Percentiles rank a stretch among this genome's conserved stretches.
Evolutionary conservation across 2,113 vertebrate genomes (phyloP).

Genomic region (Furnarius figulus): DNA sequence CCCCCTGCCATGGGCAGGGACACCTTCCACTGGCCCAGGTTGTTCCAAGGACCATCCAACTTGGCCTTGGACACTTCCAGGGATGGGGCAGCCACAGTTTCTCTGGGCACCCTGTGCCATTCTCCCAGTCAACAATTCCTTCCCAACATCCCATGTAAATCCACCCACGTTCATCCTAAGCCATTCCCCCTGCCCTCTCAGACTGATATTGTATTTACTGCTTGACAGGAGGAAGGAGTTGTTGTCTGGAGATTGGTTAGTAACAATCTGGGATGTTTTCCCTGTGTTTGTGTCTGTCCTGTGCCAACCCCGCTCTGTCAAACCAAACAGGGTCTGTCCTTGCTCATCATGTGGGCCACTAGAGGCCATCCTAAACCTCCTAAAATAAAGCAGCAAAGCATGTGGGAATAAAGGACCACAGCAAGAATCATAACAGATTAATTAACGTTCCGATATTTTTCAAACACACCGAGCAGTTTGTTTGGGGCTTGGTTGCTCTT

Average conservation of each 20-base stretch:
- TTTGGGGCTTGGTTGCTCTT: background rate
- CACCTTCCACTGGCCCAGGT: fast-evolving
- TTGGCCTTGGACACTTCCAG: background rate
- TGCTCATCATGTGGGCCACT: background rate
- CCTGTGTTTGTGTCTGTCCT: background rate
- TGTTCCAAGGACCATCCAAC: background rate
- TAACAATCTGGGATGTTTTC: background rate
- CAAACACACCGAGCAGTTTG: background rate
- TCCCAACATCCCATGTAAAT: background rate
- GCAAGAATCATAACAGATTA: background rate
- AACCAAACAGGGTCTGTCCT: background rate
- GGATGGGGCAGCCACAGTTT: background rate
- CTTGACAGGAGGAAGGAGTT: background rate
- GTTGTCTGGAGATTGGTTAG: background rate
- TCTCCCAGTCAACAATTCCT: background rate
- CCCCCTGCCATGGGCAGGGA: background rate
- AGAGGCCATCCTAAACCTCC: constrained; percentile 51
- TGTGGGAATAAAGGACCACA: background rate
- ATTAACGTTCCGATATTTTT: background rate
- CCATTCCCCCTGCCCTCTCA: background rate
- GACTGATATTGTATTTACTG: background rate
- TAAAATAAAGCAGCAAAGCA: background rate
- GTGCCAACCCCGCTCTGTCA: background rate
- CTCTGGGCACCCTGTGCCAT: background rate
- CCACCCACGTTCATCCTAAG: background rate